Evolutionary conservation across 2,888 invertebrate species (phyloP).

Genomic region (Agriopis marginaria): DNA sequence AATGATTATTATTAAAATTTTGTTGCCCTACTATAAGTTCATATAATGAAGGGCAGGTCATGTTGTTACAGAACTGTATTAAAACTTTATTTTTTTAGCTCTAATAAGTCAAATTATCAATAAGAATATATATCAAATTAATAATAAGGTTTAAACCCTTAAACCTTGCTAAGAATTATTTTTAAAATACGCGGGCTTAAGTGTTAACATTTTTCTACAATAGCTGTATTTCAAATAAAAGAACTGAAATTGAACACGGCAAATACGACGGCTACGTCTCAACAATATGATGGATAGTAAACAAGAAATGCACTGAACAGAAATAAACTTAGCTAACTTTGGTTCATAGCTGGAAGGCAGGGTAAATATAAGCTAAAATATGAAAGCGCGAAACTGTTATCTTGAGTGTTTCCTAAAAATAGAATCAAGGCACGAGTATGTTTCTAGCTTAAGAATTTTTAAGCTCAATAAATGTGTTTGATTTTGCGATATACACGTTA

Average conservation of each 20-base stretch:
- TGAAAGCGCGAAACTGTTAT: constrained; percentile 59
- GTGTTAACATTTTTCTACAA: constrained; percentile 39
- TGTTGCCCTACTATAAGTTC: too few relatives aligned
- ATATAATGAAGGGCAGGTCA: too few relatives aligned
- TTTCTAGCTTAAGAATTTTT: not conserved
- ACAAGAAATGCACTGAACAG: constrained; percentile 73
- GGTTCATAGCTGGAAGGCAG: constrained; percentile 62
- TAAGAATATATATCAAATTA: too few relatives aligned
- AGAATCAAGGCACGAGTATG: constrained; percentile 45
- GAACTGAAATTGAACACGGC: constrained; percentile 67
- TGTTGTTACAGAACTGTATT: too few relatives aligned
- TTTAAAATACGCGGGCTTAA: constrained; percentile 15
- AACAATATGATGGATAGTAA: constrained; percentile 77
- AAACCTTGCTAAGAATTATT: not conserved
- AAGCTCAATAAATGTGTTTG: too few relatives aligned
- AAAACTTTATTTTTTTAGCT: too few relatives aligned
- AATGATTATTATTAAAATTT: too few relatives aligned
- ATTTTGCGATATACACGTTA: too few relatives aligned
- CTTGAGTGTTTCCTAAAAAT: constrained; percentile 68
- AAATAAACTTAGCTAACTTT: constrained; percentile 73
- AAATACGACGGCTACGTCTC: constrained; percentile 64
- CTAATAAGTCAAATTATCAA: too few relatives aligned
- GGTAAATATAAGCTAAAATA: constrained; percentile 64
- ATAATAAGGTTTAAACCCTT: too few relatives aligned
- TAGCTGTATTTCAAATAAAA: constrained; percentile 53